Conservation (phyloP, 1,140 invertebrate species). For the Araneus ventricosus region DNA sequence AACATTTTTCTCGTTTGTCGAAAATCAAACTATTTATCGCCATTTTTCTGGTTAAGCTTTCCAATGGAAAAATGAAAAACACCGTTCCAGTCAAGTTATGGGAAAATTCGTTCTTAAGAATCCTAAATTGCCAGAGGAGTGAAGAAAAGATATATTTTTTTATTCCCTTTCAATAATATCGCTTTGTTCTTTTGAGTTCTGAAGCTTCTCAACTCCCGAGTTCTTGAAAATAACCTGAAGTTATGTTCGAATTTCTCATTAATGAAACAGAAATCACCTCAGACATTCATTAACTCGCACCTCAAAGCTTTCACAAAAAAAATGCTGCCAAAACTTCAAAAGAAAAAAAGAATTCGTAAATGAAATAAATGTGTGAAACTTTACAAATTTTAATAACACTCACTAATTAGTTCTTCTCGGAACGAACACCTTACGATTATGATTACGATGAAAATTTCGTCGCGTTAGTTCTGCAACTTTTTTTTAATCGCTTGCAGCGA, state of each 20-base stretch:
- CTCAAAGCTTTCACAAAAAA: background rate
- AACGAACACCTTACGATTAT: background rate
- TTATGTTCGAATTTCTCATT: slow-evolving; percentile 12
- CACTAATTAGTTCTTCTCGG: slow-evolving; percentile 15
- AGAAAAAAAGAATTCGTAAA: background rate
- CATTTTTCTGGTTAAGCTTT: background rate
- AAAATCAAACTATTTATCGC: background rate
- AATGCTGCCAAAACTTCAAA: background rate
- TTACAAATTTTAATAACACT: slow-evolving; percentile 28
- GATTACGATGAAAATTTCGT: background rate
- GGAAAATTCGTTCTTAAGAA: background rate
- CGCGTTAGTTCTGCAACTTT: background rate
- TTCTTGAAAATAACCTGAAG: slow-evolving; percentile 38
- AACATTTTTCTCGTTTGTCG: background rate
- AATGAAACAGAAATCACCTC: slow-evolving; percentile 21
- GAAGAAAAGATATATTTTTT: background rate
- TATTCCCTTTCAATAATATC: background rate
- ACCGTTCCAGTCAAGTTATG: background rate
- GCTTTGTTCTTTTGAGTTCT: slow-evolving; percentile 5
- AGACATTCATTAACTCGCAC: slow-evolving; percentile 34
- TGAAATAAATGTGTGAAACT: slow-evolving; percentile 29
- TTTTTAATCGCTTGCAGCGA: background rate
- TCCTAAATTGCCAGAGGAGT: background rate
- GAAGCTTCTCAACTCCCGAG: background rate
- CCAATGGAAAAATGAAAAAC: too few species aligned